These are phyloP conservation scores for Drosophila mimetica DNA, from an alignment of 2,888 invertebrate genomes.

Conservation along the genomic window DNA sequence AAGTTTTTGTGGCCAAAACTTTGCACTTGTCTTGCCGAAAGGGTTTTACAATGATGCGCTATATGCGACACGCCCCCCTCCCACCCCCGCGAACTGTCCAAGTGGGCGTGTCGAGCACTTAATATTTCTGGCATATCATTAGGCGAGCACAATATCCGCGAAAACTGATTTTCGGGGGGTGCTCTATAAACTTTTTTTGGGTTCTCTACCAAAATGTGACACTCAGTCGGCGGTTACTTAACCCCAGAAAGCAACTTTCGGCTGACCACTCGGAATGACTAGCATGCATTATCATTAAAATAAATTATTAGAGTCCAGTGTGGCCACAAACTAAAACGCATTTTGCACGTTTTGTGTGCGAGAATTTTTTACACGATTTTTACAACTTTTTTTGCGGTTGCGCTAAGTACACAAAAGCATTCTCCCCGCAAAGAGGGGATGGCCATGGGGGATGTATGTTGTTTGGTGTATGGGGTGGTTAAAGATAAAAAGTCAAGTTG, in stretches of 20 bases:
- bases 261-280: conserved; percentile 50
- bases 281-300: conserved; percentile 76
- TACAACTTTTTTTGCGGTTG: conserved; percentile 69
- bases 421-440: conserved; percentile 16
- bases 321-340: conserved; percentile 62
- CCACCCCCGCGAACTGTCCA: conserved; percentile 22
- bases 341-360: conserved; percentile 74
- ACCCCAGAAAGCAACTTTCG: conserved; percentile 42
- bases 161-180: conserved; percentile 25
- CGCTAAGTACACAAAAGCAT: conserved; percentile 75
- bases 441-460: neutral
- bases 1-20: conserved; percentile 73
- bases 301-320: conserved; percentile 72
- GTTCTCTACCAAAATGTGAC: conserved; percentile 7
- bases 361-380: conserved; percentile 79
- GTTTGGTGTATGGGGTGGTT: conserved; percentile 1
- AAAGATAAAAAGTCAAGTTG: conserved; percentile 73
- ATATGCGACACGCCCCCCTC: conserved; percentile 35
- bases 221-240: conserved; percentile 16
- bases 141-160: conserved; percentile 29
- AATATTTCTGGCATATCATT: conserved; percentile 62
- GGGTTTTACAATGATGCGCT: conserved; percentile 80
- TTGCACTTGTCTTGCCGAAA: conserved; percentile 80
- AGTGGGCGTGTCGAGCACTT: conserved; percentile 63
- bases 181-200: conserved; percentile 11